phyloP scores from a whole-genome alignment of 2,113 vertebrate genomes.

The Coreoperca whiteheadi region DNA sequence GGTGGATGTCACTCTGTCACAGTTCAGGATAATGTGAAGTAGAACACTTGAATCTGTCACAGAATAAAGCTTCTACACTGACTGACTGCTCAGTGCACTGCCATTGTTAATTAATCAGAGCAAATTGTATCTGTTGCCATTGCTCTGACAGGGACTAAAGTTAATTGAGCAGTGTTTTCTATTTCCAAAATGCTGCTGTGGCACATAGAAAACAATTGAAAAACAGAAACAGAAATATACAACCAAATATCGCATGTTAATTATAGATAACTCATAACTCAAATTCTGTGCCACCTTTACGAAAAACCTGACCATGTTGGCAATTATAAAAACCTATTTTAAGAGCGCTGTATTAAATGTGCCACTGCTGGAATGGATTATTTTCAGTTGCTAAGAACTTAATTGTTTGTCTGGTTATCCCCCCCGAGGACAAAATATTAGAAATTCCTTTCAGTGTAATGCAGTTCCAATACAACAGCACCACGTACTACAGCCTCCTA shows the following conservation, averaged over 20 bases:
- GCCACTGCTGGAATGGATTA: no score
- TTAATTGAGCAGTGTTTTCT: not conserved
- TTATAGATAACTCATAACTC: not conserved
- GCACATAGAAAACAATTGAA: no score
- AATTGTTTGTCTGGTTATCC: not conserved
- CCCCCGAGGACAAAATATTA: not conserved
- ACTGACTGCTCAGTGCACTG: not conserved
- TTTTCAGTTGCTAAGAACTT: not conserved
- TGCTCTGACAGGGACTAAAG: not conserved
- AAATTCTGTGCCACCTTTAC: not conserved
- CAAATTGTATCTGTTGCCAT: not conserved
- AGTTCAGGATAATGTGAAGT: not conserved
- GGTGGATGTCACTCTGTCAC: slow-evolving; percentile 2
- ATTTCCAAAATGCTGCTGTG: not conserved
- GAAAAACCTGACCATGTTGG: no score
- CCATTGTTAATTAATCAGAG: slow-evolving; percentile 22
- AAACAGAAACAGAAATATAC: no score
- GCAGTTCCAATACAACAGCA: not conserved
- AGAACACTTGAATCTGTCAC: not conserved
- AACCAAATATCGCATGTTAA: not conserved
- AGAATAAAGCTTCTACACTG: not conserved
- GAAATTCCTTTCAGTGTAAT: not conserved
- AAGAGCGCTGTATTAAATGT: no score
- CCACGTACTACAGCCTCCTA: not conserved
- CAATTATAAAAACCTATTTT: no score